phyloP scores from a whole-genome alignment of 2,113 vertebrate species.

The Reinhardtius hippoglossoides region DNA sequence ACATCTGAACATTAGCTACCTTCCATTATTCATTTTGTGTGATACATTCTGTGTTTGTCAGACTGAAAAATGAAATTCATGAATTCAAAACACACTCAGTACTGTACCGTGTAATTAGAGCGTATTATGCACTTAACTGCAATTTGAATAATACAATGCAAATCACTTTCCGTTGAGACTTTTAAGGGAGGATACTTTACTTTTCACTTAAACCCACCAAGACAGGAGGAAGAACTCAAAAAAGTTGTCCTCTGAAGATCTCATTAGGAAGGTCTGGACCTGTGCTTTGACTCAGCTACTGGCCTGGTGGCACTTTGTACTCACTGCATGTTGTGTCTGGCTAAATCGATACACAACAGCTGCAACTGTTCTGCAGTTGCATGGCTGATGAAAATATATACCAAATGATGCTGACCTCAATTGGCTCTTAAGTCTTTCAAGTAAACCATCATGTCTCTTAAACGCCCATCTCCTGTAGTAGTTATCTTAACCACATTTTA shows the following conservation, averaged over 20 bases:
- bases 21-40: slow-evolving; percentile 63
- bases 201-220: slow-evolving; percentile 48
- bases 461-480: slow-evolving; percentile 41
- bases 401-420: slow-evolving; percentile 62
- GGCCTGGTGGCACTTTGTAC: slow-evolving; percentile 74
- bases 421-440: slow-evolving; percentile 56
- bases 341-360: slow-evolving; percentile 69
- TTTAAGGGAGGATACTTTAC: slow-evolving; percentile 62
- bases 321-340: slow-evolving; percentile 66
- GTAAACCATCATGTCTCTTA: slow-evolving; percentile 42
- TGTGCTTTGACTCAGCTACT: slow-evolving; percentile 70
- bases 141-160: slow-evolving; percentile 78
- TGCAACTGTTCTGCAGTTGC: slow-evolving; percentile 59
- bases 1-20: slow-evolving; percentile 47
- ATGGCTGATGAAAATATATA: slow-evolving; percentile 54
- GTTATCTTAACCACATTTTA: slow-evolving; percentile 35
- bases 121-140: slow-evolving; percentile 74
- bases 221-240: slow-evolving; percentile 23
- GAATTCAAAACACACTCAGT: slow-evolving; percentile 69
- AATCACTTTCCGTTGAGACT: slow-evolving; percentile 66
- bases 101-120: slow-evolving; percentile 71
- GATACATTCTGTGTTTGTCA: slow-evolving; percentile 56
- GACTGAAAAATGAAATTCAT: slow-evolving; percentile 66
- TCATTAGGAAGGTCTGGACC: slow-evolving; percentile 55
- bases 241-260: slow-evolving; percentile 24